Evolutionary conservation across 1,140 invertebrate genomes (phyloP), one percentile per base, ranked within the genome.

Genomic region (Cydia amplana): DNA sequence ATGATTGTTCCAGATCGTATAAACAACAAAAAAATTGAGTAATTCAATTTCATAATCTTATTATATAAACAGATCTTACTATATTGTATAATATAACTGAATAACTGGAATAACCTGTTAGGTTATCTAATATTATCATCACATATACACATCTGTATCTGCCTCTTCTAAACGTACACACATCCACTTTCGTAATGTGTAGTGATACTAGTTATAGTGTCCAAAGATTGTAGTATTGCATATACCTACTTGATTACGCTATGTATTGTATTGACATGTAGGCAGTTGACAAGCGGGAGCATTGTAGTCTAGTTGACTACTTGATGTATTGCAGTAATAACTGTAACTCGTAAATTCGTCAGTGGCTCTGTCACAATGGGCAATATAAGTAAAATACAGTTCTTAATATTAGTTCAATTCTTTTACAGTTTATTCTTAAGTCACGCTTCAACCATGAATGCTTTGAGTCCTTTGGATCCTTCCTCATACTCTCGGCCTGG

Each of bases 401-500:
- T 70, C 32, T 70, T 70, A 32, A 70, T 1, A 40, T 40, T 70
- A 9, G 32, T 70, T 23, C 0, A 60, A 10, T 23, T 60, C 9
- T 64, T 72, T 73, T 16, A 65, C 28, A 64, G 72, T 74, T 77
- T 79, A 70, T 79, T 64, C 82, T 89, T 75, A 79, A 92, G 87
- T 65, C 74, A 83, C 82, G 74, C 79, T 1, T 79, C 79, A 85
- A 79, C 81, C 74, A 92, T 92, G 91, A 85, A 83, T 84, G 82
- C 84, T 28, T 80, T 92, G 70, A 92, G 91, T 84, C 89, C 89
- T 20, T 76, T 88, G 74, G 91, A 93, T 84, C 91, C 91, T 28
- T 91, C 91, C 28, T 93, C 91, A 7, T 92, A 82, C 80, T 91
- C 91, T 49, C 79, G 86, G 75, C 90, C 91, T 77, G 91, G 90